Evolutionary conservation across 2,113 vertebrate genomes (phyloP), one percentile per base, ranked within the genome.

Genomic region (Pavo muticus): DNA sequence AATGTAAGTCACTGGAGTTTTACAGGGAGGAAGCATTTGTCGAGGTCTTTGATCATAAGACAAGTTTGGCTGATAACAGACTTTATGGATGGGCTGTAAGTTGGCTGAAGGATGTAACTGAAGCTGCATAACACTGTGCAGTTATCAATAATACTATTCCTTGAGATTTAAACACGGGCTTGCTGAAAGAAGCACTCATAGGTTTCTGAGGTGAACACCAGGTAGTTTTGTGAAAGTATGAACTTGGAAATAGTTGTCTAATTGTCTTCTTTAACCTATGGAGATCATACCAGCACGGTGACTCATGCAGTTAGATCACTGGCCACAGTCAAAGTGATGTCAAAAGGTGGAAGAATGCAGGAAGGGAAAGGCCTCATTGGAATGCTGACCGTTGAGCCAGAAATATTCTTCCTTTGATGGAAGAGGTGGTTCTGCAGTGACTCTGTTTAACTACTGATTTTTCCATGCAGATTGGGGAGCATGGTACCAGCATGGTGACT

Each of bases 341-440:
- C 74, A 65, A 86, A 21, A 84, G 68, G 77, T 14, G 11, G 65
- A 93, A 92, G 95, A 92, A 95, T 91, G 95, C 61, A 67, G 84
- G 6, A 77, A 87, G 5, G 29, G 94, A 73, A 88, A 82, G 68
- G 94, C 87, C 88, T 80, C 88, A 3, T 5, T 81, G 94, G 95
- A 94, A 88, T 88, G 90, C 40, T 0, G 19, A 4, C 71, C 10
- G 0, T 42, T 72, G 89, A 67, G 89, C 87, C 94, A 68, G 88
- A 32, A 87, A 70, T 73, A 94, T 94, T 8, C 87, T 96, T 94
- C 89, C 84, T 85, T 11, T 42, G 68, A 59, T 83, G 92, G 52
- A 9, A 45, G 18, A 52, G 37, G 45, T 76, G 44, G 25, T 39
- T 61, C 42, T 35, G 73, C 18, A 14, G 73, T 91, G 89, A 92